Conservation (phyloP, 1,140 invertebrate species). For the Achroia grisella region DNA sequence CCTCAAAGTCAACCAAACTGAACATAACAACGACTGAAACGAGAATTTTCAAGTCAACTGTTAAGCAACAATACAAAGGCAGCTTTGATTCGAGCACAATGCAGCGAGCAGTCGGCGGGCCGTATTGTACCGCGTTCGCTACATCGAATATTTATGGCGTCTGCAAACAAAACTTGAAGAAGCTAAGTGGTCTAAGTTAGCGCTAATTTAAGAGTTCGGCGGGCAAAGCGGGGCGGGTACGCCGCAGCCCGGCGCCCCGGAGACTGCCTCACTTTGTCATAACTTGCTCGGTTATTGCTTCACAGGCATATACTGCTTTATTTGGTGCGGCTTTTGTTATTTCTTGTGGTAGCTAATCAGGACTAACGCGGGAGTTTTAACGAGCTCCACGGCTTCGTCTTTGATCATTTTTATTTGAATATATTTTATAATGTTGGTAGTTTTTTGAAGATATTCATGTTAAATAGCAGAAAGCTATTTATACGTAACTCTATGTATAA, state of each 20-base stretch:
- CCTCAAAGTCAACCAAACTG: neutral
- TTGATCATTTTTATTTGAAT: too few species aligned
- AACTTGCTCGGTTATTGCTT: conserved; percentile 42
- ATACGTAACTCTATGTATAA: too few species aligned
- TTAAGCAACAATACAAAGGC: conserved; percentile 30
- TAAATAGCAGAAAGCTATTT: too few species aligned
- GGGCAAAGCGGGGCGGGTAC: conserved; percentile 20
- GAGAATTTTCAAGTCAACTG: conserved; percentile 25
- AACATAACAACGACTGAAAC: conserved; percentile 3
- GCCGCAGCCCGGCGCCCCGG: conserved; percentile 18
- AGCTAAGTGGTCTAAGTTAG: conserved; percentile 61
- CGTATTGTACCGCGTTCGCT: conserved; percentile 37
- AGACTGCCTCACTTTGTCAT: conserved; percentile 45
- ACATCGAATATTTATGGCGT: conserved; percentile 58
- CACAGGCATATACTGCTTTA: conserved; percentile 24
- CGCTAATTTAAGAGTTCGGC: conserved; percentile 64
- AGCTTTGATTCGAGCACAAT: conserved; percentile 33
- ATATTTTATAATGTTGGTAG: too few species aligned
- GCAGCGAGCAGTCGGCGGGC: conserved; percentile 24
- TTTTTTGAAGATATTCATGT: too few species aligned
- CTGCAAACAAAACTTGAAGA: conserved; percentile 63
- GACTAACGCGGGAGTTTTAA: conserved; percentile 12
- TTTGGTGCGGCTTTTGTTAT: conserved; percentile 35
- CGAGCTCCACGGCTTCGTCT: conserved; percentile 10
- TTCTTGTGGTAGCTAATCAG: conserved; percentile 28